Evolutionary conservation across 2,113 vertebrate genomes (phyloP).

Genomic region (Caloenas nicobarica): DNA sequence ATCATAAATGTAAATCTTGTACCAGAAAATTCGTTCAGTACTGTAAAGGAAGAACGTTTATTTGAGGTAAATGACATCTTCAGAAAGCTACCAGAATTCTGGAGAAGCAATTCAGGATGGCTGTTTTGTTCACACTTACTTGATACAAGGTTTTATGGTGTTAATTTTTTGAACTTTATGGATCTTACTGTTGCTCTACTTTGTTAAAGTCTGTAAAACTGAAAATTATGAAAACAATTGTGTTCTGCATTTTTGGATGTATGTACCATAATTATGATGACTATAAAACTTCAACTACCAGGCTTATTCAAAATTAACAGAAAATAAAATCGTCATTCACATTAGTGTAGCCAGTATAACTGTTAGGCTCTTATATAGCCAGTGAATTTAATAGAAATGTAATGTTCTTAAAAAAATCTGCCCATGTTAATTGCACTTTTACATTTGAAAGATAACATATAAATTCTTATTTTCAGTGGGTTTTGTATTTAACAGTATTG

Average conservation of each 20-base stretch:
- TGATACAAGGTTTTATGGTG: constrained; percentile 43
- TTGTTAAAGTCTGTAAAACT: constrained; percentile 31
- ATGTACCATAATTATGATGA: constrained; percentile 57
- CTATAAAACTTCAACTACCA: background rate
- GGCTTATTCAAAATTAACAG: constrained; percentile 28
- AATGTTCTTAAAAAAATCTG: constrained; percentile 9
- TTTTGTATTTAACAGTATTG: constrained; percentile 51
- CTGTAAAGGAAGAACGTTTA: background rate
- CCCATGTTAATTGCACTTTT: constrained; percentile 58
- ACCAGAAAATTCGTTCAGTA: constrained; percentile 9
- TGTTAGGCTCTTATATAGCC: background rate
- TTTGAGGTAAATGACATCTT: background rate
- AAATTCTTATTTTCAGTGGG: background rate
- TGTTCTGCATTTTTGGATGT: constrained; percentile 44
- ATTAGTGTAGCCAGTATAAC: background rate
- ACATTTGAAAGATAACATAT: constrained; percentile 42
- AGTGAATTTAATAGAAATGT: constrained; percentile 9
- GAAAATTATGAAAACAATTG: constrained; percentile 38
- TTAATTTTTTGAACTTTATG: constrained; percentile 46
- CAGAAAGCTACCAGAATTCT: background rate
- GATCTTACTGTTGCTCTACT: constrained; percentile 44
- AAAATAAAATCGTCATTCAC: constrained; percentile 15
- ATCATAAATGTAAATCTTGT: constrained; percentile 11
- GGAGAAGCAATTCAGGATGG: background rate
- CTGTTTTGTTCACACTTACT: background rate